A percentile compares a stretch with the other conserved stretches of the same genome.
phyloP scores from a whole-genome alignment of 2,113 vertebrate species.

The Turnix velox region DNA sequence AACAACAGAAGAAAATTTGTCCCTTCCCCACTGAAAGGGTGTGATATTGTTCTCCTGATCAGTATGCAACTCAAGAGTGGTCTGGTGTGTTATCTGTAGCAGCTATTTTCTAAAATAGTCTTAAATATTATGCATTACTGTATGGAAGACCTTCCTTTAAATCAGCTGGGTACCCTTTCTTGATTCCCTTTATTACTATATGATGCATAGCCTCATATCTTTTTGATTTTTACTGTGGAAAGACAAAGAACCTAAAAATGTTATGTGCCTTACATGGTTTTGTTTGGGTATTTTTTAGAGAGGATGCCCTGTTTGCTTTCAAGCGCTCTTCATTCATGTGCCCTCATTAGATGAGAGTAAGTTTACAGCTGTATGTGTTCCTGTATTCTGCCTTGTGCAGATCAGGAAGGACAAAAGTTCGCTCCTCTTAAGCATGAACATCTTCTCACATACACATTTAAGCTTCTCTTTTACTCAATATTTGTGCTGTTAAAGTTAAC shows the following conservation, averaged over 20 bases:
- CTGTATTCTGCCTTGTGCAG: neutral
- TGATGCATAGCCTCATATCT: neutral
- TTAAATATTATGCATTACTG: neutral
- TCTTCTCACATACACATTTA: neutral
- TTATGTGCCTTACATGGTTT: neutral
- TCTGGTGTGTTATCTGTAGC: neutral
- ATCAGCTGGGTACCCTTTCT: neutral
- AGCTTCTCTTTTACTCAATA: neutral
- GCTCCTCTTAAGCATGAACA: accelerated
- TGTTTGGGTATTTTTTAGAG: neutral
- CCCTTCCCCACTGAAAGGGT: neutral
- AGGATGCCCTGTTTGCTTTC: neutral
- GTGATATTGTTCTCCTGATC: neutral
- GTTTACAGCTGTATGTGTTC: neutral
- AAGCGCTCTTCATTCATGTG: accelerated
- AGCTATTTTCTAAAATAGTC: neutral
- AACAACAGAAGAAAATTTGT: neutral
- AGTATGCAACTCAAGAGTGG: neutral
- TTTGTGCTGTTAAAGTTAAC: neutral
- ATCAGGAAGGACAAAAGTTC: neutral
- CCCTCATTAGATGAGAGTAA: neutral
- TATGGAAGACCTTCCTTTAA: neutral
- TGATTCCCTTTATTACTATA: neutral
- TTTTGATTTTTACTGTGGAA: neutral
- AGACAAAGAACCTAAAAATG: neutral